Conservation (phyloP, 1,140 invertebrate genomes). For the Brachionus rubens region DNA sequence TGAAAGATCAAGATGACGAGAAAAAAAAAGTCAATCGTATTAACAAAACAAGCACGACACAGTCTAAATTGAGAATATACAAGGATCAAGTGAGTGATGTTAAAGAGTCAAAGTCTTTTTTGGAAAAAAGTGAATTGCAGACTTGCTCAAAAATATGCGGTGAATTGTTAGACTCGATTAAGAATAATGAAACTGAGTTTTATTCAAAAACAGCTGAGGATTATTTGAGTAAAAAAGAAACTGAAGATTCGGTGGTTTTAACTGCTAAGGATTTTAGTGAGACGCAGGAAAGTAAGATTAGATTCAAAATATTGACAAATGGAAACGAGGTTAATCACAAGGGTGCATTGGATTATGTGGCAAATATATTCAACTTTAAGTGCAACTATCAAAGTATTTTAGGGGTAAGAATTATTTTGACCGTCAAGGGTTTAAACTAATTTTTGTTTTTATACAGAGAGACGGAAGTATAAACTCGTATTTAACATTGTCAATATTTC, state of each 20-base stretch:
- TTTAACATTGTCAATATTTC: conserved; percentile 10
- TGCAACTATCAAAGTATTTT: conserved; percentile 27
- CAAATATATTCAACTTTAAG: conserved; percentile 8
- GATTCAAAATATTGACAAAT: conserved; percentile 12
- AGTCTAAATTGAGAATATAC: not conserved
- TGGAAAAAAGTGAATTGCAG: not conserved
- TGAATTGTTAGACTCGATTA: conserved; percentile 5
- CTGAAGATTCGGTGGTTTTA: not conserved
- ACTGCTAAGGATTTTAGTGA: conserved; percentile 20
- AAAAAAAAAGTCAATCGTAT: not conserved
- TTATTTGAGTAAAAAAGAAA: not conserved
- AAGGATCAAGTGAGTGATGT: conserved; percentile 10
- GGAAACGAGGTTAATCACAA: not conserved
- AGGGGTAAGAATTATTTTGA: not conserved
- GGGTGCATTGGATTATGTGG: conserved; percentile 14
- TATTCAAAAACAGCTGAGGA: conserved; percentile 3
- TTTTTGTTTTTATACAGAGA: conserved; percentile 9
- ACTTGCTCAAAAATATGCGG: not conserved
- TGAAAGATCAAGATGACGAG: not conserved
- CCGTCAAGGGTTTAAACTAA: not conserved
- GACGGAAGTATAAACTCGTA: conserved; percentile 1
- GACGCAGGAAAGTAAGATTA: not conserved
- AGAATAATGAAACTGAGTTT: conserved; percentile 3
- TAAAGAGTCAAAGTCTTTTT: not conserved
- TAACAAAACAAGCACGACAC: not conserved